Evolutionary conservation across 2,113 vertebrate species (phyloP).

Genomic region (Macrotis lagotis): DNA sequence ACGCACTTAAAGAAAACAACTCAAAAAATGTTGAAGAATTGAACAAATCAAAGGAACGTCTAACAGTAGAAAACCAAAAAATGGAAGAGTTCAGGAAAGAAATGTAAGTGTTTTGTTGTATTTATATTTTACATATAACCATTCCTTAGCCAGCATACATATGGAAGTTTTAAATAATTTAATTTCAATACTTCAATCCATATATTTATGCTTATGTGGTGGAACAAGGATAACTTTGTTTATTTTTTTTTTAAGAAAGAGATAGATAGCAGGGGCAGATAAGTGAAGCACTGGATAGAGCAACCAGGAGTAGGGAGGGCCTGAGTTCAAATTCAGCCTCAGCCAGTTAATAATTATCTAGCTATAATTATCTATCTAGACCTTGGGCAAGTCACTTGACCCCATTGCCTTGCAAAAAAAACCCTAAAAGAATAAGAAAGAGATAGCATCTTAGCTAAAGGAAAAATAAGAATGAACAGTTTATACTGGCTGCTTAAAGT

Average conservation of each 20-base stretch:
- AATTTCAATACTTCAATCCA: neutral
- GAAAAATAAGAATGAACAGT: neutral
- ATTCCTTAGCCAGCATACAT: neutral
- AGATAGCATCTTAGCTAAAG: neutral
- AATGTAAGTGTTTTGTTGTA: conserved; percentile 87
- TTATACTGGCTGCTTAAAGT: neutral
- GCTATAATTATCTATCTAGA: too few relatives aligned
- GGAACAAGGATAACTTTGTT: neutral
- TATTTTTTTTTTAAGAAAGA: too few relatives aligned
- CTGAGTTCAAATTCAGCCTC: too few relatives aligned
- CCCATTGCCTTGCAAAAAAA: too few relatives aligned
- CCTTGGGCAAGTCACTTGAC: too few relatives aligned
- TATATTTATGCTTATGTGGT: neutral
- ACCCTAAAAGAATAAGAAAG: too few relatives aligned
- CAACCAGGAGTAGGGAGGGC: too few relatives aligned
- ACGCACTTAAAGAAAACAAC: conserved; percentile 89
- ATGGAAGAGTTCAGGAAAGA: conserved; percentile 89
- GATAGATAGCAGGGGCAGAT: too few relatives aligned
- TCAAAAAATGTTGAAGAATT: conserved; percentile 89
- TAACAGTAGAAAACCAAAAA: conserved; percentile 87
- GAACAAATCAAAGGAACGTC: conserved; percentile 88
- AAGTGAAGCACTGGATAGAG: too few relatives aligned
- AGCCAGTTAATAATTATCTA: too few relatives aligned
- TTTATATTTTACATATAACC: neutral
- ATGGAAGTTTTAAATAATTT: neutral